Base-by-base conservation (phyloP, 1,140 invertebrate species). In the Temnothorax longispinosus region DNA sequence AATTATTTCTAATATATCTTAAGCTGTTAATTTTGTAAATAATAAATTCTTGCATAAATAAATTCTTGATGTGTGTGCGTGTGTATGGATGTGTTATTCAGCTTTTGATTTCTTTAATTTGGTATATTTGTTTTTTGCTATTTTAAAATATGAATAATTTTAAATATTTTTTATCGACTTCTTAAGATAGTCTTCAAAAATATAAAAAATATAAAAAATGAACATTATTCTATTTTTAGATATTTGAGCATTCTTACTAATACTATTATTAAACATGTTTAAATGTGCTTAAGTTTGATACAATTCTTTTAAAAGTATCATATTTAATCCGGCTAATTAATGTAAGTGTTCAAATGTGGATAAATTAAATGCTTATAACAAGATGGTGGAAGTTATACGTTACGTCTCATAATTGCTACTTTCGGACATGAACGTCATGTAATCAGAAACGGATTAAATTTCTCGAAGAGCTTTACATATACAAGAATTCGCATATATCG, bases 401-500 rank as follows among this genome's bases (percentile, higher is more conserved):
- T 15, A n/a, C 21, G 2, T 65, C 18, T 52, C 2, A 32, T 56
- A n/a, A 27, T 81, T 5, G 32, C 21, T 41, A 78, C 32, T 44
- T 54, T 69, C 10, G 13, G 65, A 78, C 18, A 52, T 69, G 47
- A 41, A 54, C 13, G 35, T 38, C 35, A 35, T 27, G 21, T 44
- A 58, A 60, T 74, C 18, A 58, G n/a, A 65, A 50, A 71, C 21
- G 38, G 32, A 65, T 77, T 38, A 52, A 27, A 65, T 85, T 71
- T 21, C 27, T 27, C 35, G 50, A 64, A 75, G 56, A 87, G 10
- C 7, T 58, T 50, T 41, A 7, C 60, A 64, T 74, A 72, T n/a
- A 72, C n/a, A 13, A 56, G 54, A 88, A 71, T 85, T 84, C 76
- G 74, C 62, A 76, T 89, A 67, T 87, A 87, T 87, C 56, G 75